Evolutionary conservation across 2,888 invertebrate genomes (phyloP), one percentile per base, ranked within the genome.

Genomic region (Harpalus rufipes): DNA sequence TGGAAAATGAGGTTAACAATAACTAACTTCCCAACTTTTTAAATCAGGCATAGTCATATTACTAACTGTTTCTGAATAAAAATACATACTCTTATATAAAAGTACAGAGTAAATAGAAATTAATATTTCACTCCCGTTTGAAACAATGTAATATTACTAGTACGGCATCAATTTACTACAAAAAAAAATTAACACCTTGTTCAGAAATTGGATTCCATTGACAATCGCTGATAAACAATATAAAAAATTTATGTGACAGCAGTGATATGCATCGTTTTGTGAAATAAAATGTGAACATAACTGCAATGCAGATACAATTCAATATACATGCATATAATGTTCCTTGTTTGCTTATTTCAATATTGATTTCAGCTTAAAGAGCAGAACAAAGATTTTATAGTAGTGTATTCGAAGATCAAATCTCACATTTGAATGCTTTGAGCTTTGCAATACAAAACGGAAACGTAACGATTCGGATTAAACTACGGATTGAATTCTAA

Each of bases 281-380:
- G 32, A 65, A 65, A 65, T 65, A 32, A 65, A 65, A 10, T 18
- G 2, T 59, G 14, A 14, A 16, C 59, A 59, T 16, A 16, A 59
- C 59, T 59, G 59, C 59, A 59, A 16, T 59, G 59, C 59, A 59
- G 59, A 16, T 14, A 59, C 25, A 65, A 32, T 65, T 25, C 21
- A 65, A 65, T 65, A 32, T 65, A 32, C 65, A 65, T 25, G 32
- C 25, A 65, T 65, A 7, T 18, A 65, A 65, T 65, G 25, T 65
- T 65, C 32, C 10, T 65, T 65, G 18, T 7, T 65, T 12, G 65
- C 32, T 65, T 65, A 65, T 65, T 65, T 32, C 65, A 65, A 32
- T 65, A 65, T 65, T 65, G 65, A 65, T 32, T 65, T 65, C 65
- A 65, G 65, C 65, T 65, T 65, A 65, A 65, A 65, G 32, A 65